phyloP scores from a whole-genome alignment of 1,140 invertebrate genomes.

The Achatina immaculata region DNA sequence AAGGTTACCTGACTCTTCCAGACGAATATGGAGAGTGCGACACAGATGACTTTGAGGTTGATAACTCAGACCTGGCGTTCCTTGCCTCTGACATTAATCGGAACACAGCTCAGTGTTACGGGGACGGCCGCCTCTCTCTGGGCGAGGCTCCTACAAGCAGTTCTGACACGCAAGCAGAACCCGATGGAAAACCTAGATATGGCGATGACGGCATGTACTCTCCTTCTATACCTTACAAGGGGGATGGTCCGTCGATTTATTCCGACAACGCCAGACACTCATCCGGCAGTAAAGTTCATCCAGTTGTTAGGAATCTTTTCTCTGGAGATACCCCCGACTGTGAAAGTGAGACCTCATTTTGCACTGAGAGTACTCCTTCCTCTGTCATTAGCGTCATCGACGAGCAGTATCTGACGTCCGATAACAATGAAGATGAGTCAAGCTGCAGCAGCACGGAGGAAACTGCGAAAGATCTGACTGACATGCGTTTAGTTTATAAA shows the following conservation, averaged over 20 bases:
- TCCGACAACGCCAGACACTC: too few relatives aligned
- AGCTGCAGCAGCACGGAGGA: not conserved
- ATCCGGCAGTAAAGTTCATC: too few relatives aligned
- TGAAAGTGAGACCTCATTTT: not conserved
- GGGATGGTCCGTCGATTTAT: too few relatives aligned
- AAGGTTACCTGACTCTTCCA: not conserved
- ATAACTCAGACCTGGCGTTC: not conserved
- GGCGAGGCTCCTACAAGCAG: not conserved
- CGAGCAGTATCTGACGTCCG: not conserved
- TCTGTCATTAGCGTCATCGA: not conserved
- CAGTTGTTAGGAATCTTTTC: too few relatives aligned
- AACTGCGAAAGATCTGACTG: not conserved
- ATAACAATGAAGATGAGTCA: not conserved
- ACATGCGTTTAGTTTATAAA: not conserved
- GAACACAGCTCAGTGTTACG: not conserved
- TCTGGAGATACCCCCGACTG: not conserved
- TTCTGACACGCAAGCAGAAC: not conserved
- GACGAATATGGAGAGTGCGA: constrained; percentile 10
- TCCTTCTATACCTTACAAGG: too few relatives aligned
- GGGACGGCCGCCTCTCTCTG: not conserved
- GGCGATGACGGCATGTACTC: not conserved
- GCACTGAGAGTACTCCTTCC: not conserved
- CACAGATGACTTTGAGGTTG: not conserved
- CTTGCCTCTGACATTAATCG: not conserved
- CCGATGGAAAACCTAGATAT: not conserved